Evolutionary conservation across 2,888 invertebrate species (phyloP).

Genomic region (Limnephilus marmoratus): DNA sequence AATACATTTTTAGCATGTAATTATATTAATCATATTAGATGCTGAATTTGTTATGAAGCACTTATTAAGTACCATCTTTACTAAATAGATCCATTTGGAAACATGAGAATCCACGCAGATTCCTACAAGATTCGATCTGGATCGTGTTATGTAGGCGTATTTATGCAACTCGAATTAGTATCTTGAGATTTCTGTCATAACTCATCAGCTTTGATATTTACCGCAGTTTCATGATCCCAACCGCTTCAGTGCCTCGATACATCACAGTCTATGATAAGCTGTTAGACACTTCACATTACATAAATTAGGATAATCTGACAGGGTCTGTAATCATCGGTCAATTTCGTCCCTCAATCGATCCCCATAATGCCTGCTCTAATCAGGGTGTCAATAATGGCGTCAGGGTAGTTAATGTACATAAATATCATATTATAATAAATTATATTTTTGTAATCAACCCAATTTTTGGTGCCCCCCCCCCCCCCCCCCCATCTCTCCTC

Average conservation of each 20-base stretch:
- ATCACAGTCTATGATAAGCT: background rate
- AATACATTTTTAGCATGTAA: too few relatives aligned
- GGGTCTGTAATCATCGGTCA: background rate
- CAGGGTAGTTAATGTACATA: background rate
- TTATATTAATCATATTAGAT: too few relatives aligned
- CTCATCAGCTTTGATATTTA: constrained; percentile 2
- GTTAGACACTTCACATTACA: background rate
- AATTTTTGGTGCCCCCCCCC: too few relatives aligned
- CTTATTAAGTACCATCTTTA: background rate
- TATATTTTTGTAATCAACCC: too few relatives aligned
- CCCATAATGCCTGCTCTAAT: background rate
- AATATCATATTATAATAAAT: too few relatives aligned
- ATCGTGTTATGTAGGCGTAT: background rate
- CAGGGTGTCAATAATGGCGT: background rate
- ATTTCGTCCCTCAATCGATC: background rate
- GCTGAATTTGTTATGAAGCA: background rate
- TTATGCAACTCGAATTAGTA: background rate
- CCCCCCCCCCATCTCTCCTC: too few relatives aligned
- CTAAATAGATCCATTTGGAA: background rate
- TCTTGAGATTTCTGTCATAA: background rate
- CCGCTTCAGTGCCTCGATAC: background rate
- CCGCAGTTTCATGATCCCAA: background rate
- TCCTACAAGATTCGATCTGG: background rate
- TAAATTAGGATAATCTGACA: background rate
- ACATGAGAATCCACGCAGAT: background rate